phyloP scores from a whole-genome alignment of 1,140 invertebrate species.

The Orchestia grillus region DNA sequence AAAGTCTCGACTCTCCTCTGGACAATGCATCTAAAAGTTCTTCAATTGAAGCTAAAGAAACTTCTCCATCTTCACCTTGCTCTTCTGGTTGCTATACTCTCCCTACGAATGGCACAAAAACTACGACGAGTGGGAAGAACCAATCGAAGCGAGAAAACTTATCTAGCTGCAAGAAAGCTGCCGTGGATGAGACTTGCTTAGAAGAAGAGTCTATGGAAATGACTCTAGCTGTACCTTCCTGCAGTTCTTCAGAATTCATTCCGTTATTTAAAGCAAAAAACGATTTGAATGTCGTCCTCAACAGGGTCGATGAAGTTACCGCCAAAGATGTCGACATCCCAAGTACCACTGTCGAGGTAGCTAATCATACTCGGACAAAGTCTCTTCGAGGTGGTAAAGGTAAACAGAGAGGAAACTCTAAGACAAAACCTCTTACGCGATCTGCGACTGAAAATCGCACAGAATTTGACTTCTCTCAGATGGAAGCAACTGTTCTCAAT shows the following conservation, averaged over 20 bases:
- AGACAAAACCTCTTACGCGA: background rate
- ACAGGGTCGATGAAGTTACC: too few relatives aligned
- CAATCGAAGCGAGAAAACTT: background rate
- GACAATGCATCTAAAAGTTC: background rate
- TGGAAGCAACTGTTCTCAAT: conserved; percentile 36
- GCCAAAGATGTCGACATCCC: too few relatives aligned
- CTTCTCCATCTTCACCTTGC: background rate
- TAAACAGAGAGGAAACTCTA: background rate
- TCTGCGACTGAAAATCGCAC: background rate
- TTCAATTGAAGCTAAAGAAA: background rate
- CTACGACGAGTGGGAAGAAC: background rate
- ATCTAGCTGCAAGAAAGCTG: background rate
- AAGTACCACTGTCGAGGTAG: too few relatives aligned
- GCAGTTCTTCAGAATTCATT: background rate
- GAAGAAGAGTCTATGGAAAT: conserved; percentile 21
- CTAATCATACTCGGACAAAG: too few relatives aligned
- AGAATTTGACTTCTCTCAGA: conserved; percentile 33
- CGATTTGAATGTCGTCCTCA: background rate
- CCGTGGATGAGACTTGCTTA: conserved; percentile 23
- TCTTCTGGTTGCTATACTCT: background rate
- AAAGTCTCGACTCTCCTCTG: background rate
- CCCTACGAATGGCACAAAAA: background rate
- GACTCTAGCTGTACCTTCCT: background rate
- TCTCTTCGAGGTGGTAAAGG: too few relatives aligned
- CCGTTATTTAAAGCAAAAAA: background rate